A percentile compares a stretch with the other conserved stretches of the same genome.
Conservation (phyloP, 2,888 invertebrate species). For the Lissocephala sabroskyi region DNA sequence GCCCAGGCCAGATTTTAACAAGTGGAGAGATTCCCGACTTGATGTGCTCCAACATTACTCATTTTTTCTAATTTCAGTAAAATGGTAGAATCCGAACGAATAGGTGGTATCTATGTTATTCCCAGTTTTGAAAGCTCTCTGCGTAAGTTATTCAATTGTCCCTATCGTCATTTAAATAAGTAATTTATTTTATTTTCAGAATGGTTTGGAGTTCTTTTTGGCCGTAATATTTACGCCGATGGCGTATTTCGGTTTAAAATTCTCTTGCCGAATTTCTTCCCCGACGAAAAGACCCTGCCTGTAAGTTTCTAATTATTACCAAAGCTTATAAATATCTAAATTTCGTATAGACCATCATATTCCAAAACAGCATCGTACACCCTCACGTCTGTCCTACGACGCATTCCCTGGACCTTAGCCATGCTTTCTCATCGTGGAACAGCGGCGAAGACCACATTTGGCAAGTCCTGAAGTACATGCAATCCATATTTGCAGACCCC, state of each 20-base stretch:
- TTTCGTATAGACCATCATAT: slow-evolving; percentile 80
- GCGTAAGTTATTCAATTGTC: slow-evolving; percentile 78
- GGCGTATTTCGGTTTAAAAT: slow-evolving; percentile 93
- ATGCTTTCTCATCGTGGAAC: slow-evolving; percentile 90
- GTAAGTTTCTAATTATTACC: slow-evolving; percentile 25
- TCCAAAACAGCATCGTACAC: slow-evolving; percentile 89
- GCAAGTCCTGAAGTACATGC: slow-evolving; percentile 90
- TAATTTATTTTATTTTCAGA: slow-evolving; percentile 22
- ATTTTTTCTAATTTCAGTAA: slow-evolving; percentile 76
- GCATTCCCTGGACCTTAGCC: slow-evolving; percentile 83
- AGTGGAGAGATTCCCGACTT: too few species aligned
- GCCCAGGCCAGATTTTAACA: too few species aligned
- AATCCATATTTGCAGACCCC: slow-evolving; percentile 88
- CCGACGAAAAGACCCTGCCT: slow-evolving; percentile 71
- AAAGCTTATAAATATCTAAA: not conserved
- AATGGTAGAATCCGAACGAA: slow-evolving; percentile 86
- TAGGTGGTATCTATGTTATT: slow-evolving; percentile 93
- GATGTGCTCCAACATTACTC: not conserved
- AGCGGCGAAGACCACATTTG: slow-evolving; percentile 87
- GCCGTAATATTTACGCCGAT: slow-evolving; percentile 85
- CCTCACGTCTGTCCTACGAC: slow-evolving; percentile 86
- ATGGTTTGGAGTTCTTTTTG: slow-evolving; percentile 77
- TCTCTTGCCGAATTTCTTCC: slow-evolving; percentile 89
- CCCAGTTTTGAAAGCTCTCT: slow-evolving; percentile 89
- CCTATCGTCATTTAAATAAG: not conserved